Evolutionary conservation across 2,888 invertebrate species (phyloP), one percentile per base, ranked within the genome.

Genomic region (Diabrotica balteata): DNA sequence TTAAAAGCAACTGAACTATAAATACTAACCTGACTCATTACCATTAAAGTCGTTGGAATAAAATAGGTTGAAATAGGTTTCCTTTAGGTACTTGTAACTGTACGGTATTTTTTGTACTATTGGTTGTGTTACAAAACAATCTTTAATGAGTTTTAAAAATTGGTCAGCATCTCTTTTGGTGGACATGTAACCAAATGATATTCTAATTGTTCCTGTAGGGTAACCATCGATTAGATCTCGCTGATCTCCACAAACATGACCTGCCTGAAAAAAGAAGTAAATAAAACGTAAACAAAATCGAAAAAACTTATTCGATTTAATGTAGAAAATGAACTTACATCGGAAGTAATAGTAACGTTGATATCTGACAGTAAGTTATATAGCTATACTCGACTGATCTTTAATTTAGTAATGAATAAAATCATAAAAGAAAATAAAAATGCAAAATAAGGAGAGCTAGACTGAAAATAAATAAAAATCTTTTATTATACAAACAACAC

Each of bases 131-230:
- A 93, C 82, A 80, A 96, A 97, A 80, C 93, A 94, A 63, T 88
- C 86, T 59, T 86, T 86, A 62, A 97, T 89, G 90, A 96, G 93
- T 55, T 84, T 75, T 8, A 97, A 81, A 22, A 96, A 85, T 73
- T 83, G 86, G 67, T 93, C 88, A 0, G 91, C 91, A 81, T 97
- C 93, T 61, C 87, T 80, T 67, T 86, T 85, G 0, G 89, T 90
- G 8, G 96, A 95, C 89, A 93, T 94, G 79, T 94, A 96, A 17
- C 98, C 98, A 81, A 98, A 95, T 0, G 98, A 98, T 5, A 93
- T 89, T 78, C 98, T 87, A 9, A 97, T 88, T 2, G 97, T 94
- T 8, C 98, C 98, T 0, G 97, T 97, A 0, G 98, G 98, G 73
- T 86, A 86, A 0, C 95, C 96, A 78, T 95, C 87, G 5, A 97